Conservation (phyloP, 2,888 invertebrate genomes). For the Limnephilus rhombicus region DNA sequence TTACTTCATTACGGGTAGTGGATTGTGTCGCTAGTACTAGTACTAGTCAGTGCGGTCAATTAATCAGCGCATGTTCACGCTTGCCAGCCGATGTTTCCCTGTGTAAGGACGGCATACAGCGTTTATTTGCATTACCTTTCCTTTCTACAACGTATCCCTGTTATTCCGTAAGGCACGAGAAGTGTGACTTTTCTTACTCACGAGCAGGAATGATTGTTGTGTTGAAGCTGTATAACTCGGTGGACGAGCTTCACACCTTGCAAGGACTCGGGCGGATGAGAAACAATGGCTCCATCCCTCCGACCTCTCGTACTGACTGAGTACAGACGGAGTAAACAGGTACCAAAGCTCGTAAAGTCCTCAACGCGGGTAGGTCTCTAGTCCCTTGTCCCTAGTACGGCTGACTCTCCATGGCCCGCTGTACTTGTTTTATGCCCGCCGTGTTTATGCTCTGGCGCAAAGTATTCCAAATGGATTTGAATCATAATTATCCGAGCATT, state of each 20-base stretch:
- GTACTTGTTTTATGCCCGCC: conserved; percentile 50
- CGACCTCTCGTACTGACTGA: neutral
- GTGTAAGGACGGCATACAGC: neutral
- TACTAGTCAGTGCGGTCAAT: neutral
- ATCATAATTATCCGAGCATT: conserved; percentile 63
- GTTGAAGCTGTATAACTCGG: neutral
- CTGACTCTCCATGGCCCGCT: conserved; percentile 13
- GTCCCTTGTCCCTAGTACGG: neutral
- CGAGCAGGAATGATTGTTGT: neutral
- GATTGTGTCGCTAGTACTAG: neutral
- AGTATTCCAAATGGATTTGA: conserved; percentile 62
- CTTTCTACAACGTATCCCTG: neutral
- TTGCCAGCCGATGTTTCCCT: neutral
- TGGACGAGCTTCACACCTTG: conserved; percentile 12
- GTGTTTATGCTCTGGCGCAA: conserved; percentile 56
- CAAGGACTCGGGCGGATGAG: neutral
- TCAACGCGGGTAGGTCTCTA: neutral
- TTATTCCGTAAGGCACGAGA: too few species aligned
- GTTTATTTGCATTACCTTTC: neutral
- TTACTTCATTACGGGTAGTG: neutral
- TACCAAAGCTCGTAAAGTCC: neutral
- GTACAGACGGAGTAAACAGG: neutral
- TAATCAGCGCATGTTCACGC: neutral
- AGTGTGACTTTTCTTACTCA: neutral
- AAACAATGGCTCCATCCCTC: conserved; percentile 22